phyloP scores from a whole-genome alignment of 2,797 vertebrate genomes.

The Tolypeutes matacus region DNA sequence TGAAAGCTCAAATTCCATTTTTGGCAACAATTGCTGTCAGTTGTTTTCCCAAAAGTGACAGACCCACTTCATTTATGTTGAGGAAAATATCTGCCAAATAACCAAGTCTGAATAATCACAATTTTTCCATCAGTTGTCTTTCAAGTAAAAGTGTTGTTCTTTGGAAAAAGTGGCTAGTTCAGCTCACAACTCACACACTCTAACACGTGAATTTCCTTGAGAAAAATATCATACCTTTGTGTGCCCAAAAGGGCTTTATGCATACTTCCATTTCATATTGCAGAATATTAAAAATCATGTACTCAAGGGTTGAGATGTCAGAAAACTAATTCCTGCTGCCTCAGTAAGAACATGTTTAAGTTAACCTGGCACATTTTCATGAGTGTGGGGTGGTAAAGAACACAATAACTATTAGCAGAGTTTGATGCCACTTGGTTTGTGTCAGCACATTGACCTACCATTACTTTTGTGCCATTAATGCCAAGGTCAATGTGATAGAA shows the following conservation, averaged over 20 bases:
- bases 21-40: background rate
- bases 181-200: too few species aligned
- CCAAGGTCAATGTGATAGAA: background rate
- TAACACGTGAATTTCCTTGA: too few species aligned
- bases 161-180: too few species aligned
- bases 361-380: background rate
- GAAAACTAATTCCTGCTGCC: background rate
- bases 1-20: constrained; percentile 39
- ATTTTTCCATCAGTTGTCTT: background rate
- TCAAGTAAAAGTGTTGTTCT: background rate
- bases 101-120: background rate
- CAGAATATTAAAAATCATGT: background rate
- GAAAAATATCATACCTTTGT: background rate
- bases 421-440: too few species aligned
- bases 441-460: background rate
- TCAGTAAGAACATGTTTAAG: background rate
- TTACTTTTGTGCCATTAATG: background rate
- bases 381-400: background rate
- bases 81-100: constrained; percentile 1
- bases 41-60: background rate
- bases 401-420: background rate
- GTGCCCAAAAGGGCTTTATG: background rate
- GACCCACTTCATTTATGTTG: background rate
- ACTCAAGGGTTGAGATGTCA: background rate
- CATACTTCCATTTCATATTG: background rate